Evolutionary conservation across 2,797 vertebrate species (phyloP), one percentile per base, ranked within the genome.

Genomic region (Naso thynnoides): DNA sequence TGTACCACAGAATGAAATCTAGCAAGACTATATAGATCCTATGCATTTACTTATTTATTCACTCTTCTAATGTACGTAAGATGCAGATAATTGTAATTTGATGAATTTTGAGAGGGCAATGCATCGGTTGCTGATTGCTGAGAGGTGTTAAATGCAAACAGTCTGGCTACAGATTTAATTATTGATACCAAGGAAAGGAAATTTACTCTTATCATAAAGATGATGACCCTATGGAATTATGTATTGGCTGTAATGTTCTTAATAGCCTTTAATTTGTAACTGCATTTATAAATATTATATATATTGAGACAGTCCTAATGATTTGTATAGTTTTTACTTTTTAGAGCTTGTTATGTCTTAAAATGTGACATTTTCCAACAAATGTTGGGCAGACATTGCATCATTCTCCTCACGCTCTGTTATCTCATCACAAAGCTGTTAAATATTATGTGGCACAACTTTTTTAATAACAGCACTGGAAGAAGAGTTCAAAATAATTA

Each of bases 11-110:
- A 60, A 76, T 80, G 27, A 64, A 71, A 78, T 52, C 0, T 5
- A 58, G 64, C 29, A 76, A 29, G 78, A 78, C 83, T 83, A 74
- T 63, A 56, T 73, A 50, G 67, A 81, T 81, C n/a, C n/a, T n/a
- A n/a, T 70, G 63, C n/a, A 63, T 78, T 29, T 41, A 41, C 70
- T 73, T 24, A 76, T 54, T 63, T 76, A 42, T 66, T 59, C 15
- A 38, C 60, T 64, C 69, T 76, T 73, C 29, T 76, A 50, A 74
- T 67, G 31, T 68, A 58, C 57, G 21, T n/a, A 15, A 79, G 49
- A 55, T 42, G 11, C 54, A 59, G 39, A 16, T 77, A 57, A 72
- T 71, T 71, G 21, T 29, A 69, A 44, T 66, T 76, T 59, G 65
- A 73, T 53, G 44, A 47, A 47, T 49, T 45, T 42, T 39, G 7